Evolutionary conservation across 1,140 invertebrate genomes (phyloP).

Genomic region (Temnothorax nylanderi): DNA sequence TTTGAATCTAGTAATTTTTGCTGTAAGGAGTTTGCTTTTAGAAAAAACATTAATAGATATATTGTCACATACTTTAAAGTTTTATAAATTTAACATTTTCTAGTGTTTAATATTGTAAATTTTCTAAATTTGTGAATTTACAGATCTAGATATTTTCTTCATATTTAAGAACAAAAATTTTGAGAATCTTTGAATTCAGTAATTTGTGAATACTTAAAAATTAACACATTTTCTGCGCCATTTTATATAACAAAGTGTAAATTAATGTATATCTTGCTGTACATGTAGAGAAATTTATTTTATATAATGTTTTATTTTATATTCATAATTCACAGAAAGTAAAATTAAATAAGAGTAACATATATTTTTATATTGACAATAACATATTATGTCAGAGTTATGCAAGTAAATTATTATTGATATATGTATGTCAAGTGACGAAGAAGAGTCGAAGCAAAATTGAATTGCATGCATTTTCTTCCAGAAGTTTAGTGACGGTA

Average conservation of each 20-base stretch:
- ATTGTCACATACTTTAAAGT: background rate
- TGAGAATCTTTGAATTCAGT: too few species aligned
- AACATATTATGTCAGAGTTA: background rate
- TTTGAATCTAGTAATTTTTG: background rate
- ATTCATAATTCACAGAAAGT: background rate
- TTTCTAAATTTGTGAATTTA: too few species aligned
- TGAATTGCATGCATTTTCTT: conserved; percentile 48
- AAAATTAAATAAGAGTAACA: background rate
- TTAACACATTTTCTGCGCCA: background rate
- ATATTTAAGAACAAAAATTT: too few species aligned
- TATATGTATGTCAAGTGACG: background rate
- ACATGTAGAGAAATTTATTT: background rate
- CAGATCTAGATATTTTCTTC: too few species aligned
- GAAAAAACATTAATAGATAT: background rate
- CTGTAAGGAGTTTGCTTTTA: background rate
- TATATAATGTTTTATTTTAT: background rate
- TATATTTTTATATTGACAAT: background rate
- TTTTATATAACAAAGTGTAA: background rate
- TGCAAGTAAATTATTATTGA: background rate
- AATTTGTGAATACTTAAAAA: background rate
- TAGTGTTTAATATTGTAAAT: background rate
- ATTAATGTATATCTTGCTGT: too few species aligned
- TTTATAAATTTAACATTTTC: background rate
- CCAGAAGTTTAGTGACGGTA: conserved; percentile 45
- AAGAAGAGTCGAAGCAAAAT: background rate